Percentiles rank a stretch among this genome's conserved stretches.
Evolutionary conservation across 2,113 vertebrate species (phyloP).

Genomic region (Argyrosomus japonicus): DNA sequence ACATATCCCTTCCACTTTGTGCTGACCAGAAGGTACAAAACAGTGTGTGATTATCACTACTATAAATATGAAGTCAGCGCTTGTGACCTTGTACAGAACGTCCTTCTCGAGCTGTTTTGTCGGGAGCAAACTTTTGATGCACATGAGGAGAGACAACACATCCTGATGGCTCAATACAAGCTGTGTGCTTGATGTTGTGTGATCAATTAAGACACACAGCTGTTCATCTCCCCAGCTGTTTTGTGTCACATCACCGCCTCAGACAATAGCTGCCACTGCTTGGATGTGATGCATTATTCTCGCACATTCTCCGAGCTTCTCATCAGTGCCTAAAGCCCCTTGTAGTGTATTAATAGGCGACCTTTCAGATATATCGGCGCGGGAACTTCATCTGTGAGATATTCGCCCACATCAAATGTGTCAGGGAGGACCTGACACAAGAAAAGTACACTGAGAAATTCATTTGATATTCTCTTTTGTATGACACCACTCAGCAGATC

Average conservation of each 20-base stretch:
- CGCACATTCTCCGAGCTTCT: slow-evolving; percentile 3
- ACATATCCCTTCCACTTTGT: neutral
- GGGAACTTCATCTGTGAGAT: neutral
- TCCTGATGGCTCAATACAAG: slow-evolving; percentile 44
- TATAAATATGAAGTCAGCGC: slow-evolving; percentile 5
- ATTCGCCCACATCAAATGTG: neutral
- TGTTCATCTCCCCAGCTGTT: slow-evolving; percentile 53
- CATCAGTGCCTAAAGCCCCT: slow-evolving; percentile 9
- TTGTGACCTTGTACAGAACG: slow-evolving; percentile 43
- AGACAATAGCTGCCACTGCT: slow-evolving; percentile 32
- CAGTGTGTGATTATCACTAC: neutral
- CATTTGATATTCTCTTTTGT: neutral
- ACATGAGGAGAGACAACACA: slow-evolving; percentile 17
- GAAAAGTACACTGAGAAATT: neutral
- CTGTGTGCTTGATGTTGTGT: slow-evolving; percentile 49
- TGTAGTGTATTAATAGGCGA: neutral
- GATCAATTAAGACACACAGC: slow-evolving; percentile 67
- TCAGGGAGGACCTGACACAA: neutral
- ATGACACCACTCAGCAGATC: neutral
- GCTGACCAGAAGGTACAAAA: slow-evolving; percentile 14
- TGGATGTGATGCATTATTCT: slow-evolving; percentile 27
- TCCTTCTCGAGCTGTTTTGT: slow-evolving; percentile 11
- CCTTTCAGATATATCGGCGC: neutral
- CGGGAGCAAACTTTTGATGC: slow-evolving; percentile 49
- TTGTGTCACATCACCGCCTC: slow-evolving; percentile 15